A percentile compares a stretch with the other conserved stretches of the same genome.
Conservation (phyloP, 2,797 vertebrate genomes). For the Pristis pectinata region DNA sequence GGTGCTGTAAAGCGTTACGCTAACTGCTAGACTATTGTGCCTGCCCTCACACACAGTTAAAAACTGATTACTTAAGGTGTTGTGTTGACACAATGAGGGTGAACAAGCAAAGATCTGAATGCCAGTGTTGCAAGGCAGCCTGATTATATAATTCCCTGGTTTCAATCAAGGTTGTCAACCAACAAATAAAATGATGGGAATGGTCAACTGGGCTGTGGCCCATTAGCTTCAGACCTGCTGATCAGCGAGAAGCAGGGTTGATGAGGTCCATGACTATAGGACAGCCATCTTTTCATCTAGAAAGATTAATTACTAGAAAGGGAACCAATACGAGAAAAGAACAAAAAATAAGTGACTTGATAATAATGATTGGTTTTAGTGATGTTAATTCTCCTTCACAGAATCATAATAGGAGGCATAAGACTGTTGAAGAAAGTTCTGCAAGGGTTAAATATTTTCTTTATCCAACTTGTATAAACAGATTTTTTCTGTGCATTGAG, state of each 20-base stretch:
- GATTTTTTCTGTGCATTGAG: background rate
- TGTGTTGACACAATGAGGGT: background rate
- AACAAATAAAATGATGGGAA: too few relatives aligned
- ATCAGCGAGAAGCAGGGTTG: background rate
- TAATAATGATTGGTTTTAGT: background rate
- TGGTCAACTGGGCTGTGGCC: background rate
- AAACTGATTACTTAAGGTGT: too few relatives aligned
- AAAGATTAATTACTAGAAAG: background rate
- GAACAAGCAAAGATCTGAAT: background rate
- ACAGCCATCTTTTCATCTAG: background rate
- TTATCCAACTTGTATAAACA: slow-evolving; percentile 32
- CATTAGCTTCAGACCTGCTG: background rate
- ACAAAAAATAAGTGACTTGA: background rate
- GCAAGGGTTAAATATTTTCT: slow-evolving; percentile 22
- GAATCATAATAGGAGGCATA: background rate
- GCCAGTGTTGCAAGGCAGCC: too few relatives aligned
- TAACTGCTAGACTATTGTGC: too few relatives aligned
- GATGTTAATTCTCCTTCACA: background rate
- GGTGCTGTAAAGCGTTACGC: too few relatives aligned
- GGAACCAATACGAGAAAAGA: background rate
- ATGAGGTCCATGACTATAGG: background rate
- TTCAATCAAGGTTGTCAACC: too few relatives aligned
- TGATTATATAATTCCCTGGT: too few relatives aligned
- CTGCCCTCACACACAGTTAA: too few relatives aligned
- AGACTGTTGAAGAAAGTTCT: background rate